Base-by-base conservation (phyloP, 2,797 vertebrate genomes). In the Rhinogobio ventralis region DNA sequence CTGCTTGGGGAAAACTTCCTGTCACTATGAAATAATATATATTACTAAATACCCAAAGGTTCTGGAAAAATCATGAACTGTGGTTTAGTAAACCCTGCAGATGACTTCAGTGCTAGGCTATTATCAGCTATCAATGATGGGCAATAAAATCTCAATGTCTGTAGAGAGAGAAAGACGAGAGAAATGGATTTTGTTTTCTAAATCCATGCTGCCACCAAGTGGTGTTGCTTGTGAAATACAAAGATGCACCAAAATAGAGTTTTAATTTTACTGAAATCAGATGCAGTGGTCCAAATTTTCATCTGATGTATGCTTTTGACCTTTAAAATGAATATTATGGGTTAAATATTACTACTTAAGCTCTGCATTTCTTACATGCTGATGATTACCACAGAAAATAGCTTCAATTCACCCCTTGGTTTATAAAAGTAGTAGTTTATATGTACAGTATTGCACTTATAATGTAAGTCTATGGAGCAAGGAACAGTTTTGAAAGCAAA, bases 191-290 rank as follows among this genome's bases (percentile, higher is more conserved):
- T 77, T 30, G 36, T 83, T 42, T 74, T 60, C 0, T 76, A 39
- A 85, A 82, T 51, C 72, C 45, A 86, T 82, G 82, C 88, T 89
- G 88, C 86, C 88, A 85, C 71, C 88, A 83, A 80, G 88, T 85
- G 88, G 86, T 45, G 25, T 4, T 67, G 19, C 15, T 67, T 15
- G 20, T 19, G 62, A 67, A 79, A 79, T 33, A 30, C 1, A 20
- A 79, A 46, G n/a, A 46, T 14, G 23, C 33, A 23, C 57, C 17
- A 30, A 64, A 13, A 45, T 1, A 25, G 14, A 23, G 13, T 33
- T 5, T 33, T 13, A 53, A 11, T 23, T 28, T 19, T 13, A 8
- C 13, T 62, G 36, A 45, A 45, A 45, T 62, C n/a, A 28, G n/a
- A 62, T 19, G 9, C n/a, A 66, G 62, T 62, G 23, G 30, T n/a